Evolutionary conservation across 1,140 invertebrate genomes (phyloP), one percentile per base, ranked within the genome.

Genomic region (Nilaparvata lugens): DNA sequence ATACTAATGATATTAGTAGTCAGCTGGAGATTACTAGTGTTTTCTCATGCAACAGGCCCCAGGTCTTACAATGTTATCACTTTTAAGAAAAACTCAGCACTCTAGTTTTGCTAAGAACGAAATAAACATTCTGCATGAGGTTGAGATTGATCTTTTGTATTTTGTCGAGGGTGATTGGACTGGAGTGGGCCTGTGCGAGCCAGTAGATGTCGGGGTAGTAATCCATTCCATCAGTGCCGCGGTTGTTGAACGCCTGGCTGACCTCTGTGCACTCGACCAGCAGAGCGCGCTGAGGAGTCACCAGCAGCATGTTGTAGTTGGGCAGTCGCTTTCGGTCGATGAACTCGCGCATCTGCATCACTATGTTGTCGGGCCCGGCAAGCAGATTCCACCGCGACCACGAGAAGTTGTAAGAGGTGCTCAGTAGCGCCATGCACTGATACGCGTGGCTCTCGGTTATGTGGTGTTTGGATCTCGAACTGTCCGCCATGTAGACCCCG

Each of bases 381-480:
- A 78, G 65, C 0, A 80, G 74, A 67, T 95, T 95, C 91, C 91
- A 95, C 48, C 91, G 83, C 11, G 90, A 93, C 88, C 90, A 95
- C 35, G 89, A 81, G 68, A 93, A 94, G 61, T 89, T 87, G 67
- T 89, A 89, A 2, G 82, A 79, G 0, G 83, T 82, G 4, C 83
- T 82, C 6, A 89, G 72, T 21, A 89, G 76, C 0, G 89, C 89
- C 81, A 95, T 91, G 65, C 90, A 90, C 45, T 83, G 80, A 68
- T 94, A 93, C 14, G 87, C 74, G 72, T 92, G 87, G 57, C 85
- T 81, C 72, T 93, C 91, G 62, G 84, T 79, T 1, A 85, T 78
- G 66, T 81, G 82, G 66, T 90, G 84, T 68, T 92, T 93, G 48
- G 83, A 77, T 40, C 85, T 80, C 1, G 80, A 73, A 2, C 84